Conservation (phyloP, 64 coral and sea anemone species). For the Montipora foliosa region DNA sequence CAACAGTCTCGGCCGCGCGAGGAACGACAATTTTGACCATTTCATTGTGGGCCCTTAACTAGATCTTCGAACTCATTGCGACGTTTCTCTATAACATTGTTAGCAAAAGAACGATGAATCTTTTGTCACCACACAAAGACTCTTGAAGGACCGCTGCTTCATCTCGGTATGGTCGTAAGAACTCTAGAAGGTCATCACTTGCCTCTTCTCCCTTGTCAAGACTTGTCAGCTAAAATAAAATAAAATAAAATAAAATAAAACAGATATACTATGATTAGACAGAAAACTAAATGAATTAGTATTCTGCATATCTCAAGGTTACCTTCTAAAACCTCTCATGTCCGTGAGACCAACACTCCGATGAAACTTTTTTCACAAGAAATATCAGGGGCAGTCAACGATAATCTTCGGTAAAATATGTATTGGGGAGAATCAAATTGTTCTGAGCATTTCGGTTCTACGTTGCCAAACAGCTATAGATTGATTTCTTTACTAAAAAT, state of each 20-base stretch:
- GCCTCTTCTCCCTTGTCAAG: constrained; percentile 4
- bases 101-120: neutral
- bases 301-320: too few relatives aligned
- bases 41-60: neutral
- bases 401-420: too few relatives aligned
- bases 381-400: too few relatives aligned
- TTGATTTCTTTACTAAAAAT: too few relatives aligned
- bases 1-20: neutral
- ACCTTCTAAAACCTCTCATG: too few relatives aligned
- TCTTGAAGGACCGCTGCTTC: constrained; percentile 34
- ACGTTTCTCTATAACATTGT: neutral
- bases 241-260: too few relatives aligned
- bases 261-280: too few relatives aligned
- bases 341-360: too few relatives aligned
- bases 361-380: too few relatives aligned
- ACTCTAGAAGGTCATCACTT: neutral
- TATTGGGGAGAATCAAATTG: too few relatives aligned
- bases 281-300: neutral
- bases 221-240: neutral
- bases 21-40: neutral
- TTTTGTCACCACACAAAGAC: constrained; percentile 25
- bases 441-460: too few relatives aligned
- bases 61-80: neutral
- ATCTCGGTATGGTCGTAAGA: constrained; percentile 13
- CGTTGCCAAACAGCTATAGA: too few relatives aligned